Base-by-base conservation (phyloP, 2,113 vertebrate genomes). In the Heliornis fulica region DNA sequence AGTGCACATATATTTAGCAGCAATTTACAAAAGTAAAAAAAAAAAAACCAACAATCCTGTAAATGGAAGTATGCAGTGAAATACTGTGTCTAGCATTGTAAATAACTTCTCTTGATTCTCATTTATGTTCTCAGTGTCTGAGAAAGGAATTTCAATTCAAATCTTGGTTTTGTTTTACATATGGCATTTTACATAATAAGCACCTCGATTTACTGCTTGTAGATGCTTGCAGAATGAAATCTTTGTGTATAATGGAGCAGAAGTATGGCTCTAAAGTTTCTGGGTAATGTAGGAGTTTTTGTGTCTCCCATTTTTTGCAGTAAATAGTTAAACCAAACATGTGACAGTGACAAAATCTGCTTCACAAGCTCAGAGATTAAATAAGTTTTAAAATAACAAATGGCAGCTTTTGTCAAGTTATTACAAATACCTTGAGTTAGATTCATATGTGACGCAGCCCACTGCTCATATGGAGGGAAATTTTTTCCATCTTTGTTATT, bases 321-420 rank as follows among this genome's bases (percentile, higher is more conserved):
- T 45, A 80, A 63, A 40, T 22, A 94, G 72, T 57, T 65, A 80
- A 91, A 90, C 26, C 28, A 77, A 82, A 90, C 0, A 0, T 66
- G 70, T 90, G 78, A 90, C 70, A 77, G 54, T 51, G 71, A 83
- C 32, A 71, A 64, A 87, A 94, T 85, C 1, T 0, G 28, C 54
- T 91, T 91, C 89, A 93, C 59, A 86, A 66, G 38, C 46, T 88
- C 79, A 83, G 40, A 94, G 63, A 88, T 81, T 83, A 94, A 94
- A 81, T 45, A 57, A 26, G 29, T 59, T 86, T 96, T 86, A 64
- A 86, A 96, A 86, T 86, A 90, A 19, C 2, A 0, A 90, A 83
- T 50, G 54, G 38, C 38, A 90, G 29, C 15, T 85, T 87, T 95
- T 85, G 26, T 93, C 54, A 80, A 65, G 25, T 94, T 83, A 79